Evolutionary conservation across 2,113 vertebrate genomes (phyloP).

Genomic region (Heliornis fulica): DNA sequence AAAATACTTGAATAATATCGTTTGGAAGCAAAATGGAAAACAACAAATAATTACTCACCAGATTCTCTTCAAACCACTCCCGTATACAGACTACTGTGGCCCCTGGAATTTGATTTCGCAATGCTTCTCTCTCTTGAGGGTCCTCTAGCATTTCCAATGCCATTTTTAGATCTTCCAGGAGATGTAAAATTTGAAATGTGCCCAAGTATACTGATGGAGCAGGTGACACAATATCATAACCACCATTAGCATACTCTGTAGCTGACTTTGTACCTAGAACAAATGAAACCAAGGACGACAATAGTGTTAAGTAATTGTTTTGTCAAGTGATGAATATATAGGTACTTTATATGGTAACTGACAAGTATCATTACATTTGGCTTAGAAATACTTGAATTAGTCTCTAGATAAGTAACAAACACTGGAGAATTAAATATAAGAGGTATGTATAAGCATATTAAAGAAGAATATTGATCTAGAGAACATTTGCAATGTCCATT

Average conservation of each 20-base stretch:
- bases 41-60: conserved; percentile 70
- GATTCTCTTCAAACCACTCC: conserved; percentile 78
- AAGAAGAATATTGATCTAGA: background rate
- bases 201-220: conserved; percentile 68
- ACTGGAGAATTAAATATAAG: background rate
- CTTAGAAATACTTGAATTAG: background rate
- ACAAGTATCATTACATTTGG: background rate
- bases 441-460: no score
- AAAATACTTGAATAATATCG: background rate
- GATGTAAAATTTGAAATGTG: conserved; percentile 79
- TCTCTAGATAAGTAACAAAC: background rate
- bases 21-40: background rate
- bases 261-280: conserved; percentile 83
- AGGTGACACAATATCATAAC: conserved; percentile 67
- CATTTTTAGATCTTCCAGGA: conserved; percentile 82
- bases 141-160: conserved; percentile 78
- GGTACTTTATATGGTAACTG: background rate
- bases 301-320: background rate
- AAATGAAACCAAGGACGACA: background rate
- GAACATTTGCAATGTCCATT: background rate
- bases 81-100: conserved; percentile 77
- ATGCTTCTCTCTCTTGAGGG: conserved; percentile 72
- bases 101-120: conserved; percentile 79
- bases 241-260: conserved; percentile 67
- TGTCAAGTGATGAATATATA: background rate